Base-by-base conservation (phyloP, 2,888 invertebrate species). In the Dasysyrphus tricinctus region DNA sequence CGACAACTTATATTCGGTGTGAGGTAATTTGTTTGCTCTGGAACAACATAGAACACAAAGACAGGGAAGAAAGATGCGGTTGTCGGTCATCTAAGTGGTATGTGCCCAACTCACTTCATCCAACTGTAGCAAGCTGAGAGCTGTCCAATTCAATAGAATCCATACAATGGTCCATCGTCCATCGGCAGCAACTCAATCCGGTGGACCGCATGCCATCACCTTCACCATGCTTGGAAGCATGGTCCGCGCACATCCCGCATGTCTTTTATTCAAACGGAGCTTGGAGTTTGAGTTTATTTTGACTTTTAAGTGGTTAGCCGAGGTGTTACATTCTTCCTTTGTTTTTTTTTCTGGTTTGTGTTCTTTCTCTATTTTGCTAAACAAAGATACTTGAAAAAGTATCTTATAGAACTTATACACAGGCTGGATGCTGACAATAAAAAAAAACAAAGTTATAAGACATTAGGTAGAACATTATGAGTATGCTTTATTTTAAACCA, bases 281-380 rank as follows among this genome's bases (percentile, higher is more conserved):
- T 24, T 24, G 24, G 1, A 24, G 42, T 65, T 65, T 77, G 57
- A 80, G 80, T 80, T 80, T 85, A 73, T 85, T 85, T 80, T 85
- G 85, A 77, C 77, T 85, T 80, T 51, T 57, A 85, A 85, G 80
- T 85, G 85, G 85, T 80, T 77, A 85, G 85, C 63, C 69, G 80
- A 85, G 80, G 85, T 85, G 85, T 85, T 85, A 85, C 76, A 85
- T 85, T 77, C 76, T 76, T 84, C 73, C 75, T 83, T 83, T 79
- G 79, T 83, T 84, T 84, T 56, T 34, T 56, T 12, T 12, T 65
- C 24, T 29, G 34, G 34, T 32, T 59, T 67, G 29, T 65, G 61
- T 69, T 75, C 75, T 73, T 56, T 57, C 57, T 29, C 61, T 65
- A 73, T 73, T 78, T 74, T 29, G 61, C 69, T 61, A 37, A 44